Base-by-base conservation (phyloP, 1,140 invertebrate species). In the Battus philenor region DNA sequence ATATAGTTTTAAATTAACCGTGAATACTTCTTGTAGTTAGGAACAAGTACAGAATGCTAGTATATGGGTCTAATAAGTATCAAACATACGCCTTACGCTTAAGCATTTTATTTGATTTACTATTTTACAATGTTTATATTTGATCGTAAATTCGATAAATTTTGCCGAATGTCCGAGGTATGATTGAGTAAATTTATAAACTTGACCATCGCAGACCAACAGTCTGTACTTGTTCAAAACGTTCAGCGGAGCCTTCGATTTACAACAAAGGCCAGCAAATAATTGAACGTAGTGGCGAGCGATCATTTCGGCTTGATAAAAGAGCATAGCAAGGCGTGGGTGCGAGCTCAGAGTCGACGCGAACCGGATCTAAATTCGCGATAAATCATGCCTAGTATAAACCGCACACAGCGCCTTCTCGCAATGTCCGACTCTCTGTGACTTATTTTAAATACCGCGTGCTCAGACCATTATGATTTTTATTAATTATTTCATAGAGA, bases 231-330 rank as follows among this genome's bases (percentile, higher is more conserved):
- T 24, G 34, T 4, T 27, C 24, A n/a, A 38, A 38, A 11, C 10
- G 17, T 20, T 34, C 17, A 10, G 17, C 8, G 16, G n/a, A 17
- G 29, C 46, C 30, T 36, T 49, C 44, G 27, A 52, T 33, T 22
- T 45, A 13, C 36, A 63, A 61, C 51, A 60, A 60, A 62, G 48
- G 49, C 36, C n/a, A 54, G 26, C 31, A 39, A 67, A 62, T 69
- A 65, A 57, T 64, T 51, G 44, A 59, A 59, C 49, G 62, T 59
- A 54, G 44, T 56, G 50, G 48, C 50, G 53, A 52, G 43, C 41
- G 76, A 77, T 77, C 58, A 68, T 55, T 80, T 71, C 51, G 62
- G 53, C 33, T 49, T 55, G 75, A 79, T 79, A 79, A 71, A 68
- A 67, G 54, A 68, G 62, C 58, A 63, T 58, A 62, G 54, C 50